Percentiles rank a stretch among this genome's conserved stretches.
phyloP scores from a whole-genome alignment of 2,797 vertebrate genomes.

The Arnoldichthys spilopterus region DNA sequence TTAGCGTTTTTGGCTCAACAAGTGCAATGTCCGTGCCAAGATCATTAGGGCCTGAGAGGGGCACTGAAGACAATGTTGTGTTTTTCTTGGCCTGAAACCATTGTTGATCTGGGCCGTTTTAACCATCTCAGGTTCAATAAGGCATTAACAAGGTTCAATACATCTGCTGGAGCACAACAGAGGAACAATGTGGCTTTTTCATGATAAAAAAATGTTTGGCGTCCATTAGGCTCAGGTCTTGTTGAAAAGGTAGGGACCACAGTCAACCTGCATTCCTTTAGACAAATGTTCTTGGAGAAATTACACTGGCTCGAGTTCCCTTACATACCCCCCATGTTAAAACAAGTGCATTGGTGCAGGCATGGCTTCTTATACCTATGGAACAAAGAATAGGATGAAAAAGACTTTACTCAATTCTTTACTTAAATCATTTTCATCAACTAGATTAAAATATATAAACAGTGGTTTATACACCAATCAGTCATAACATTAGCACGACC shows the following conservation, averaged over 20 bases:
- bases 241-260: conserved; percentile 49
- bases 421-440: too few relatives aligned
- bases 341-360: background rate
- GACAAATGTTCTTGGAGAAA: conserved; percentile 40
- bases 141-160: conserved; percentile 49
- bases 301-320: conserved; percentile 24
- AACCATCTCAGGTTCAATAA: conserved; percentile 52
- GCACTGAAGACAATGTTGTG: conserved; percentile 57
- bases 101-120: conserved; percentile 30
- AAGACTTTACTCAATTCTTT: too few relatives aligned
- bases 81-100: conserved; percentile 51
- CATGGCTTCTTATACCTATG: background rate
- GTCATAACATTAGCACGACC: too few relatives aligned
- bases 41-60: conserved; percentile 54
- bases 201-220: conserved; percentile 67
- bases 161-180: conserved; percentile 26
- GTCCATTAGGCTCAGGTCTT: conserved; percentile 45
- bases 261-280: conserved; percentile 20
- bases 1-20: conserved; percentile 39
- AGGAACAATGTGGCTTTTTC: conserved; percentile 65
- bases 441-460: too few relatives aligned
- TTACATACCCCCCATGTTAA: background rate
- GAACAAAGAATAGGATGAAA: background rate
- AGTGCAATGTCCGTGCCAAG: conserved; percentile 28
- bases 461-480: too few relatives aligned